Conservation (phyloP, 1,140 invertebrate species). For the Magallana gigas region DNA sequence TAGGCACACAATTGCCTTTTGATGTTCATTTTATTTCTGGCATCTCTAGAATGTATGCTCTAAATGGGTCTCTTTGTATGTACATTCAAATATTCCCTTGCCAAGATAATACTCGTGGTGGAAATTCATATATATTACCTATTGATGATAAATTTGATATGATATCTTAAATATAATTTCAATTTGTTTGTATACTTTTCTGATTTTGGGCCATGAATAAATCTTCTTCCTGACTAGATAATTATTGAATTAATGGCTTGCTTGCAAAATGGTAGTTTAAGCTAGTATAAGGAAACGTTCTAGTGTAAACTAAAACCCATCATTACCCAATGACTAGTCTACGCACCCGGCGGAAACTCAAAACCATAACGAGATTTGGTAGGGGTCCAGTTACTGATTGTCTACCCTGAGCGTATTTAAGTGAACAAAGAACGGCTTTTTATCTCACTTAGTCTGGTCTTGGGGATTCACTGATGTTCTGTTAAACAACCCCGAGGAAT, state of each 20-base stretch:
- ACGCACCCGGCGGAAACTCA: neutral
- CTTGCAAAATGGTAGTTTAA: neutral
- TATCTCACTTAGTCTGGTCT: conserved; percentile 5
- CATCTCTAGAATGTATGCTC: neutral
- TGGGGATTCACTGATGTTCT: neutral
- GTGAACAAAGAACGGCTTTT: neutral
- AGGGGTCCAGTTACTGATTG: neutral
- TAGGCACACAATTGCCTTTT: neutral
- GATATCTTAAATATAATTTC: neutral
- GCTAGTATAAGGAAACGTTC: neutral
- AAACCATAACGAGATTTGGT: neutral
- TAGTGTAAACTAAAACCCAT: neutral
- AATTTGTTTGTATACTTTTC: neutral
- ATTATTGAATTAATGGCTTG: neutral
- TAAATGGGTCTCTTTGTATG: neutral
- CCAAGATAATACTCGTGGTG: neutral
- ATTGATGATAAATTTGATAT: neutral
- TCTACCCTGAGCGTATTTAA: neutral
- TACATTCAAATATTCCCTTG: neutral
- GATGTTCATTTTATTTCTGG: neutral
- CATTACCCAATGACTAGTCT: neutral
- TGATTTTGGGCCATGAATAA: neutral
- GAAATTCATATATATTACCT: neutral
- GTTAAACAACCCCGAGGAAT: neutral
- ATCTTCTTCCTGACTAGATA: neutral